These are phyloP conservation scores for Gadopsis marmoratus DNA, from an alignment of 2,797 vertebrate genomes.

Conservation along the genomic window DNA sequence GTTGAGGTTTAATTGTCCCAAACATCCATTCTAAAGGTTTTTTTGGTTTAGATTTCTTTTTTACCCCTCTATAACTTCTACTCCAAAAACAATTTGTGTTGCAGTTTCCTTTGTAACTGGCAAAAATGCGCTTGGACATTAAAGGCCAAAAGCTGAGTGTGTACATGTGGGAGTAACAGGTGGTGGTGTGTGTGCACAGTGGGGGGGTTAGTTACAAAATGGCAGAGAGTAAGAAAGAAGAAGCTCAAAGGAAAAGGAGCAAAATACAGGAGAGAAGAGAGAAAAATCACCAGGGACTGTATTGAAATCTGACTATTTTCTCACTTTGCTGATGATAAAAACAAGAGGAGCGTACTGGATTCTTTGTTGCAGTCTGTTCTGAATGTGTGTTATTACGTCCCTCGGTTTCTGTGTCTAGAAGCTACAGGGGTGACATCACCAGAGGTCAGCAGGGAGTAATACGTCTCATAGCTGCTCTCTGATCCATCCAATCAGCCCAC, in stretches of 20 bases:
- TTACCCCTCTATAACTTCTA: neutral
- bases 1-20: neutral
- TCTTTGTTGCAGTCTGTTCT: neutral
- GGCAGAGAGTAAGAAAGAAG: neutral
- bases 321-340: neutral
- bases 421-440: constrained; percentile 16
- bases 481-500: constrained; percentile 5
- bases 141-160: constrained; percentile 38
- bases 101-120: constrained; percentile 6
- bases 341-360: neutral
- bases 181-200: constrained; percentile 1
- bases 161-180: constrained; percentile 33
- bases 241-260: neutral
- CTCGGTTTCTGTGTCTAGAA: neutral
- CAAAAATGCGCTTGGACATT: constrained; percentile 8
- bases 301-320: neutral
- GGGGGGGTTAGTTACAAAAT: constrained; percentile 9
- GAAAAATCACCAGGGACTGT: neutral
- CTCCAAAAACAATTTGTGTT: neutral
- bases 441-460: constrained; percentile 41
- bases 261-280: neutral
- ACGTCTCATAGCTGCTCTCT: constrained; percentile 22
- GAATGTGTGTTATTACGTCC: neutral
- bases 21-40: neutral
- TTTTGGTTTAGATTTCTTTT: neutral